These are phyloP conservation scores for Stenodera caucasica DNA, from an alignment of 2,888 invertebrate genomes.

Conservation along the genomic window DNA sequence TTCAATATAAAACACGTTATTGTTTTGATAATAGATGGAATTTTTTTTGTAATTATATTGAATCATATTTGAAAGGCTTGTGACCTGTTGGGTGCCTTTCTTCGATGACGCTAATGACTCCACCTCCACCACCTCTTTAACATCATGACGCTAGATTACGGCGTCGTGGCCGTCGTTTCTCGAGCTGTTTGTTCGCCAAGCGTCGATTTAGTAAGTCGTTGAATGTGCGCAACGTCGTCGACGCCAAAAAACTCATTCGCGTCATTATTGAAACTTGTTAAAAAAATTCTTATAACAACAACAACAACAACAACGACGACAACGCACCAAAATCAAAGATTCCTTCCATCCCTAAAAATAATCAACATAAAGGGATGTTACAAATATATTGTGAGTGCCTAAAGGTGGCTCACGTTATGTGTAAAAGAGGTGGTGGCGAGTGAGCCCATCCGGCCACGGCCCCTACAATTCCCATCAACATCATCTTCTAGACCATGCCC, in stretches of 20 bases:
- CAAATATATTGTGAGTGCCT: slow-evolving; percentile 23
- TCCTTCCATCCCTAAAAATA: slow-evolving; percentile 13
- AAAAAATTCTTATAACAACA: slow-evolving; percentile 6
- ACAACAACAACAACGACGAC: slow-evolving; percentile 10
- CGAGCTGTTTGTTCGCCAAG: slow-evolving; percentile 32
- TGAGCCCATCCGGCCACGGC: slow-evolving; percentile 36
- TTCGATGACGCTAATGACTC: slow-evolving; percentile 14
- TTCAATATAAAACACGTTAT: too few species aligned
- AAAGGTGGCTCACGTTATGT: slow-evolving; percentile 27
- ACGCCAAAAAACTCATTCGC: slow-evolving; percentile 23
- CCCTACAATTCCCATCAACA: slow-evolving; percentile 45
- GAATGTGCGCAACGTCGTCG: slow-evolving; percentile 36
- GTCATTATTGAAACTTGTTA: slow-evolving; percentile 21
- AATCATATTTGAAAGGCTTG: not conserved
- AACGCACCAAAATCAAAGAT: slow-evolving; percentile 11
- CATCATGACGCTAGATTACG: slow-evolving; percentile 32
- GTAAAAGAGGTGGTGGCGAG: slow-evolving; percentile 33
- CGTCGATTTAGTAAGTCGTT: slow-evolving; percentile 37
- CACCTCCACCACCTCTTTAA: slow-evolving; percentile 26
- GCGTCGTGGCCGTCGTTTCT: slow-evolving; percentile 14
- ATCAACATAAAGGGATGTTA: slow-evolving; percentile 25
- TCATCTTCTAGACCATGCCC: slow-evolving; percentile 59
- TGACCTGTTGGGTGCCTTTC: slow-evolving; percentile 17
- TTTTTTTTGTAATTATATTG: not conserved
- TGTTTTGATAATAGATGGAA: not conserved